phyloP scores from a whole-genome alignment of 2,797 vertebrate genomes.

The Sebastes goodei region DNA sequence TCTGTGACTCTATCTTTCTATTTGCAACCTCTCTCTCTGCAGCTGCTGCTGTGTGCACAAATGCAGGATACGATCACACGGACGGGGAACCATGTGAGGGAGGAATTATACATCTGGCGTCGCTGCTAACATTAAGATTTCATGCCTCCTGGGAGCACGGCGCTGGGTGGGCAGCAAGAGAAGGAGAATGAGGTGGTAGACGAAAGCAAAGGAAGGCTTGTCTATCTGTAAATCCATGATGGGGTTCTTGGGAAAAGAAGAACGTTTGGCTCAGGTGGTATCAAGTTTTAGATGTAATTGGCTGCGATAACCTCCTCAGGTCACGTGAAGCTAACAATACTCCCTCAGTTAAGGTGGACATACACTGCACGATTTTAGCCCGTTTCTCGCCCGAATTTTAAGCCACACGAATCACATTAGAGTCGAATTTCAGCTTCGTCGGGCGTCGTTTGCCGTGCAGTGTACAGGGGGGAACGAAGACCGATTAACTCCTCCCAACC shows the following conservation, averaged over 20 bases:
- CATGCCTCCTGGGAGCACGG: constrained; percentile 30
- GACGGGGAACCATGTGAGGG: constrained; percentile 5
- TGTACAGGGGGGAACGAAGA: too few species aligned
- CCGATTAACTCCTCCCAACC: too few species aligned
- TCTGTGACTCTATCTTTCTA: constrained; percentile 6
- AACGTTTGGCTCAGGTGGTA: not conserved
- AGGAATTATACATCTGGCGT: constrained; percentile 39
- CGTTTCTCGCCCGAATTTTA: too few species aligned
- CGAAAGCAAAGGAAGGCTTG: not conserved
- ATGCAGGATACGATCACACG: constrained; percentile 5
- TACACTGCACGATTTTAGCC: too few species aligned
- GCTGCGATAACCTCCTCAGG: constrained; percentile 1
- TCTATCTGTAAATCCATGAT: constrained; percentile 9
- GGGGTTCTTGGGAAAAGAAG: not conserved
- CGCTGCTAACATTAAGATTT: constrained; percentile 35
- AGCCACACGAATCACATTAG: too few species aligned
- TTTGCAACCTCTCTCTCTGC: constrained; percentile 8
- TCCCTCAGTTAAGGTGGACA: not conserved
- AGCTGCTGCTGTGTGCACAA: constrained; percentile 15
- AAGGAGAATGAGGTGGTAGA: not conserved
- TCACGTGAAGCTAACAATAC: not conserved
- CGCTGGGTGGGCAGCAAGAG: constrained; percentile 22
- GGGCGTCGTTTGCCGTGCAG: too few species aligned
- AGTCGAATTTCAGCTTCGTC: too few species aligned
- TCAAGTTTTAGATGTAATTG: not conserved